phyloP scores from a whole-genome alignment of 2,888 invertebrate genomes.

The Galerucella nymphaeae region DNA sequence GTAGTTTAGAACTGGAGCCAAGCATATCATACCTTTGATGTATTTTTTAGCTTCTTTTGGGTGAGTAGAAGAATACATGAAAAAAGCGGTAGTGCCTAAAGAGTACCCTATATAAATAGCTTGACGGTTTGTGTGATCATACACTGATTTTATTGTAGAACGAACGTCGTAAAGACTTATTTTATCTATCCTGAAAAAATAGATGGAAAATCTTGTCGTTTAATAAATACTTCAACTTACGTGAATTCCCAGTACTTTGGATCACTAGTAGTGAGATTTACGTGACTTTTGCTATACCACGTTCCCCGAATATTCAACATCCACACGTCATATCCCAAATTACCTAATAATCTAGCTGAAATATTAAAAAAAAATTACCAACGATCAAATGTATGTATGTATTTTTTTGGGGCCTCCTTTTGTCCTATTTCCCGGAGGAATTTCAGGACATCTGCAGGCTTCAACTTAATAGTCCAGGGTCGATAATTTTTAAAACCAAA shows the following conservation, averaged over 20 bases:
- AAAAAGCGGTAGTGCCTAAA: slow-evolving; percentile 43
- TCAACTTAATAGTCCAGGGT: no score
- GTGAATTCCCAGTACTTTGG: slow-evolving; percentile 48
- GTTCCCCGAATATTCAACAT: slow-evolving; percentile 61
- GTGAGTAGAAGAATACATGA: slow-evolving; percentile 37
- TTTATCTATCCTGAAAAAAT: slow-evolving; percentile 45
- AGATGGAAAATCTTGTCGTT: no score
- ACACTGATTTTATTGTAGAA: slow-evolving; percentile 35
- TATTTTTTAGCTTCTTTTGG: slow-evolving; percentile 38
- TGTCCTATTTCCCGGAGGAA: no score
- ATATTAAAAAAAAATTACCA: slow-evolving; percentile 14
- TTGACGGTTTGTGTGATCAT: slow-evolving; percentile 37
- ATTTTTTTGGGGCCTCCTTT: no score
- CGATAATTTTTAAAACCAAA: no score
- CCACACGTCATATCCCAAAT: slow-evolving; percentile 68
- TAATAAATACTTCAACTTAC: slow-evolving; percentile 34
- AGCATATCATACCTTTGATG: slow-evolving; percentile 41
- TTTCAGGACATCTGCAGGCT: no score
- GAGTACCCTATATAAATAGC: slow-evolving; percentile 46
- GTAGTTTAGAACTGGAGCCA: slow-evolving; percentile 43
- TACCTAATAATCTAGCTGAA: slow-evolving; percentile 62
- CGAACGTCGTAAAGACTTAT: slow-evolving; percentile 45
- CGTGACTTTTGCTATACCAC: slow-evolving; percentile 49
- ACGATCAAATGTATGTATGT: no score
- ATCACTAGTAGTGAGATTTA: slow-evolving; percentile 39